Base-by-base conservation (phyloP, 2,888 invertebrate genomes). In the Venusia cambrica region DNA sequence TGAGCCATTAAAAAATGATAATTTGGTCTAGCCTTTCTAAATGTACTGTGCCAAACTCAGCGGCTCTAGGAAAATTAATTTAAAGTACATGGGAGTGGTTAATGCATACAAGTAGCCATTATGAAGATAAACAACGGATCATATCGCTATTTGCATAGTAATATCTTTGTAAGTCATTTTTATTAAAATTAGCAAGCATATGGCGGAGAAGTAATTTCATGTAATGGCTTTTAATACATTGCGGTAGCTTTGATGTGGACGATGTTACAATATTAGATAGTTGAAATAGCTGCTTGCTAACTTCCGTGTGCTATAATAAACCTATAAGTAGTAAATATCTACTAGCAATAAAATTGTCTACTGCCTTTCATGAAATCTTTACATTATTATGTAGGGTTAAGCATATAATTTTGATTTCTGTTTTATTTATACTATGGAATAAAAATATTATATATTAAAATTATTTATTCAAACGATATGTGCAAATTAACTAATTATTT, bases 21-120 rank as follows among this genome's bases (percentile, higher is more conserved):
- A n/a, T 7, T n/a, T 27, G 14, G 10, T 3, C 20, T 3, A 29
- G 33, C 33, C 7, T n/a, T 20, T 9, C 0, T 7, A n/a, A 5
- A 13, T 19, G 5, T 10, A 14, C 40, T 35, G 18, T 15, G 26
- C 5, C 5, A 5, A 14, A 7, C 60, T 66, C 66, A 69, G 66
- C 72, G 68, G 69, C 70, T 66, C 71, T 73, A 62, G 64, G 66
- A 69, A 52, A 77, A 83, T 81, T 78, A 80, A 83, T 80, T 81
- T 77, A 75, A 76, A 80, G 72, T 78, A 74, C 73, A 75, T 75
- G 67, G 73, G 73, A 73, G 71, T 62, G 65, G 72, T 72, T 73
- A 75, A 77, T 73, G 71, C 65, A 48, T 54, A 53, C 68, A 71
- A 74, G 73, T 73, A 75, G 71, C 72, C 60, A 76, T 75, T 75